Base-by-base conservation (phyloP, 2,888 invertebrate genomes). In the Hipparchia sbordonii region DNA sequence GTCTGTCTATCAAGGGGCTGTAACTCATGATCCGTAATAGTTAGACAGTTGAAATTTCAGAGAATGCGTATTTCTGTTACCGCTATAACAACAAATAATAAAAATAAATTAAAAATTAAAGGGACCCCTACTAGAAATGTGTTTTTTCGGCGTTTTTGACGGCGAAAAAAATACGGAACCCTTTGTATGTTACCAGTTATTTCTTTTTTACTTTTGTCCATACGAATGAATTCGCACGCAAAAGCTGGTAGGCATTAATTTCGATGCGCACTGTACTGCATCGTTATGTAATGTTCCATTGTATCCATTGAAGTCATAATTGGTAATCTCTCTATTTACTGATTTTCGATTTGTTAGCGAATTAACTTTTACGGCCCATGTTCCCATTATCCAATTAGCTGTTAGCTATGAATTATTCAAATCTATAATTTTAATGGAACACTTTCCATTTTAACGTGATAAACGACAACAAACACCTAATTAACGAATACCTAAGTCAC, bases 301-400 rank as follows among this genome's bases (percentile, higher is more conserved):
- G 59, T 54, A 46, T 54, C 63, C 10, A 63, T 63, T 33, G 39
- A 12, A 51, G 60, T 39, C 39, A 66, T 66, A 54, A 48, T 39
- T 45, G n/a, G 56, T 66, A 66, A 66, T 66, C 54, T 54, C 66
- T 56, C 66, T 45, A 56, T 66, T 66, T 39, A 45, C 66, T 45
- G 54, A 66, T 66, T 56, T 66, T 66, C 66, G 66, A 56, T 66
- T 66, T 56, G 66, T 54, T 52, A 63, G 63, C 63, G 48, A 63
- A 48, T 51, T 63, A 54, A 66, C 66, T 66, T 39, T 66, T 66
- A 66, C 12, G 39, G 45, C 7, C 12, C 39, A n/a, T 66, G 56
- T 39, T 51, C 39, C 48, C 54, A 66, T 66, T 56, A 56, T 45
- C 45, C 54, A 66, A 66, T 54, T 66, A 56, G n/a, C 33, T 45